Percentiles rank a stretch among this genome's conserved stretches.
Evolutionary conservation across 2,113 vertebrate genomes (phyloP).

Genomic region (Craseonycteris thonglongyai): DNA sequence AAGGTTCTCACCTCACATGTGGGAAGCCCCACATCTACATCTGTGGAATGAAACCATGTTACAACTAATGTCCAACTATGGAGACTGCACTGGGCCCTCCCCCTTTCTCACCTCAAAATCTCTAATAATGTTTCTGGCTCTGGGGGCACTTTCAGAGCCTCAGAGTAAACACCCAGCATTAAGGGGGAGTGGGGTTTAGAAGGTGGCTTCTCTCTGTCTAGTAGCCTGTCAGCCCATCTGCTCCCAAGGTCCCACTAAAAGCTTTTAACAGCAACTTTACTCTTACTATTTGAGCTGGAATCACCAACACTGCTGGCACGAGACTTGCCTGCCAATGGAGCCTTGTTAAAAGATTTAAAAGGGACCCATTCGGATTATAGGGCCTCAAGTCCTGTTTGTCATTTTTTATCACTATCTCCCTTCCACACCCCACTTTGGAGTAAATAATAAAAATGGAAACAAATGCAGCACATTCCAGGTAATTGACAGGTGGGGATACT

Average conservation of each 20-base stretch:
- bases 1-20: too few species aligned
- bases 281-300: neutral
- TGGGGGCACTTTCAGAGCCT: neutral
- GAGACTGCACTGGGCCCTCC: too few species aligned
- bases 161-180: too few species aligned
- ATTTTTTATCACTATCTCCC: neutral
- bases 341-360: neutral
- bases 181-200: neutral
- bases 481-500: too few species aligned
- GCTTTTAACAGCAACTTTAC: constrained; percentile 35
- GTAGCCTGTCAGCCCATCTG: too few species aligned
- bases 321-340: neutral
- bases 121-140: too few species aligned
- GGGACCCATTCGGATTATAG: neutral
- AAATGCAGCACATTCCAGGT: too few species aligned
- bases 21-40: too few species aligned
- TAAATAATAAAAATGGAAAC: too few species aligned
- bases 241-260: constrained; percentile 55
- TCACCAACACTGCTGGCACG: neutral
- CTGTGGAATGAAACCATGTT: too few species aligned
- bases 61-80: too few species aligned
- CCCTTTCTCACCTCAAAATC: too few species aligned
- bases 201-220: neutral
- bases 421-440: accelerated
- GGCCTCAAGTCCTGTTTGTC: neutral